A percentile compares a stretch with the other conserved stretches of the same genome.
Conservation (phyloP, 2,888 invertebrate genomes). For the Lumbricus terrestris region DNA sequence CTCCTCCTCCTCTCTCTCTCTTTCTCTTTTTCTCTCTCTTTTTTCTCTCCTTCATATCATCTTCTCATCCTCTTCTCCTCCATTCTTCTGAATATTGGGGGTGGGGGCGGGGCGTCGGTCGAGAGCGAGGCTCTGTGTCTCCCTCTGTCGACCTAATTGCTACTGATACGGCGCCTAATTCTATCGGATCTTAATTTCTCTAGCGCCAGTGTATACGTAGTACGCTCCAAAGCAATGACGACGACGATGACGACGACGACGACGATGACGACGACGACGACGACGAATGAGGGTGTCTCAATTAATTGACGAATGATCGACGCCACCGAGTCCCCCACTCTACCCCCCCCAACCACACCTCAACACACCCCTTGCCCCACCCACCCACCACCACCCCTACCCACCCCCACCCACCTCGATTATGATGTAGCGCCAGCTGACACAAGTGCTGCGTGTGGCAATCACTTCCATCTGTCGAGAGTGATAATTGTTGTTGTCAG, state of each 20-base stretch:
- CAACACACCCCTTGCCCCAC: too few species aligned
- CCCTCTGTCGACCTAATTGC: neutral
- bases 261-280: neutral
- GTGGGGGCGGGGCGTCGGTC: too few species aligned
- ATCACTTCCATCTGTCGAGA: neutral
- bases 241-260: neutral
- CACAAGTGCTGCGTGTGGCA: neutral
- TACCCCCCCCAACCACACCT: too few species aligned
- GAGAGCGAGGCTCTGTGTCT: too few species aligned
- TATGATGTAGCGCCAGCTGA: neutral
- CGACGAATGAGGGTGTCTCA: neutral
- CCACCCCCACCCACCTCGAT: neutral
- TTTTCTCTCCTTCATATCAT: too few species aligned
- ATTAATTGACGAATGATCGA: neutral
- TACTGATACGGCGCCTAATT: neutral
- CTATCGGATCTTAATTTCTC: neutral
- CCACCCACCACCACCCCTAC: too few species aligned
- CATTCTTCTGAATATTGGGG: too few species aligned
- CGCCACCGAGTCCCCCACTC: neutral
- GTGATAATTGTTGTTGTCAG: neutral
- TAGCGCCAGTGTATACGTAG: neutral
- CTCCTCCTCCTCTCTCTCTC: too few species aligned
- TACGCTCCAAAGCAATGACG: neutral
- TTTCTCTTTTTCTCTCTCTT: too few species aligned
- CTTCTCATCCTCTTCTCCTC: too few species aligned